Conservation (phyloP, 2,113 vertebrate species). For the Noctilio leporinus region DNA sequence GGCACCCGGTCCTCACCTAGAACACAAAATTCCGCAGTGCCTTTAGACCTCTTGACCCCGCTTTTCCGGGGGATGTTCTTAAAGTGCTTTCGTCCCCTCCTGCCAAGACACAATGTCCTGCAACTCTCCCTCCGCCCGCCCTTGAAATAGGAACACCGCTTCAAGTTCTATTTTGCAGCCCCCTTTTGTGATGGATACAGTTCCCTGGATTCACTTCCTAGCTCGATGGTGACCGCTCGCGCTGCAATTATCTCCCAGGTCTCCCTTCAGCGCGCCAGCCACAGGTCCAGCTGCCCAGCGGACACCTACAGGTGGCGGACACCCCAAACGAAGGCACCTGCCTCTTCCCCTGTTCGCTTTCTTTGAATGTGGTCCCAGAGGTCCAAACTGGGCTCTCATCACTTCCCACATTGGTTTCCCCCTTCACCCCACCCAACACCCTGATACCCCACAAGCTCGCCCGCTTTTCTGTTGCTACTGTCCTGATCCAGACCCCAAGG, state of each 20-base stretch:
- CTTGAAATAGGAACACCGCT: neutral
- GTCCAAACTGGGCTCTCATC: rapidly evolving
- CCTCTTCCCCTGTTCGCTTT: neutral
- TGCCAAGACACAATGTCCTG: neutral
- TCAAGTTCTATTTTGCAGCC: neutral
- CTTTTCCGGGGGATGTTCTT: rapidly evolving
- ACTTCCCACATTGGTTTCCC: neutral
- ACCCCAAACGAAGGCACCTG: neutral
- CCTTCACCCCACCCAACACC: neutral
- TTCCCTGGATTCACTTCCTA: neutral
- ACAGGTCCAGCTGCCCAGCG: rapidly evolving
- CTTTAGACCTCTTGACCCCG: rapidly evolving
- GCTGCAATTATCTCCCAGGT: neutral
- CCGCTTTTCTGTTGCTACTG: neutral
- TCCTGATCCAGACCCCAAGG: neutral
- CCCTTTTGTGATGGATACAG: no score
- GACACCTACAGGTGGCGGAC: rapidly evolving
- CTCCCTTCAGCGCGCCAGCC: neutral
- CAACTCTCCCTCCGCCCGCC: neutral
- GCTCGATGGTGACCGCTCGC: neutral
- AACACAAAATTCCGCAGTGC: rapidly evolving
- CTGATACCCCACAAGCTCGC: neutral
- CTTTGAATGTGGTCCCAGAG: neutral
- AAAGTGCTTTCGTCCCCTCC: neutral
- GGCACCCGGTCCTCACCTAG: rapidly evolving